These are phyloP conservation scores for Drosophila suzukii DNA, from an alignment of 1,140 invertebrate genomes.

Conservation along the genomic window DNA sequence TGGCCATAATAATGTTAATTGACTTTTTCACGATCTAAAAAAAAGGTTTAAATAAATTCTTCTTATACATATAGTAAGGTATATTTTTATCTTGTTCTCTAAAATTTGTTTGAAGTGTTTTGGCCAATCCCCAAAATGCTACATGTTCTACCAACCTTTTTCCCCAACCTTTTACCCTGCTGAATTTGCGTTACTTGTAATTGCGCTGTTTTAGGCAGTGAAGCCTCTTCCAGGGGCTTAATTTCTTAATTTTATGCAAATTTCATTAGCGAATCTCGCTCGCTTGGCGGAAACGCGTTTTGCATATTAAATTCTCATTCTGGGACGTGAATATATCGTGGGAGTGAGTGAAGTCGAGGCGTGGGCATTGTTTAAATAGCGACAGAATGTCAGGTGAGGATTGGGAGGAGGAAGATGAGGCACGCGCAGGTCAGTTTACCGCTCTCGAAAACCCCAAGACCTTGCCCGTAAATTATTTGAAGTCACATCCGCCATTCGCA, in stretches of 20 bases:
- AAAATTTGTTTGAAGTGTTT: neutral
- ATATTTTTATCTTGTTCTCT: neutral
- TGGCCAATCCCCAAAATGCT: slow-evolving; percentile 11
- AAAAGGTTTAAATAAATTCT: neutral
- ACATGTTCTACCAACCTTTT: slow-evolving; percentile 10
- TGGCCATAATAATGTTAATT: too few relatives aligned
- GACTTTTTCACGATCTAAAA: too few relatives aligned
- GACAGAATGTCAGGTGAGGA: slow-evolving; percentile 15
- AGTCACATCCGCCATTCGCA: slow-evolving; percentile 28
- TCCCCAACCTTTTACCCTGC: neutral
- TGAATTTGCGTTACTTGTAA: slow-evolving; percentile 23
- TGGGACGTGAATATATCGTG: slow-evolving; percentile 61
- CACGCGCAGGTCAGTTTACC: slow-evolving; percentile 36
- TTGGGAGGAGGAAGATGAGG: neutral
- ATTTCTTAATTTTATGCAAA: slow-evolving; percentile 69
- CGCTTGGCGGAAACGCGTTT: slow-evolving; percentile 63
- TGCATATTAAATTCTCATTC: slow-evolving; percentile 66
- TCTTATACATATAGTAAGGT: neutral
- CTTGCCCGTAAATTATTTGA: slow-evolving; percentile 32
- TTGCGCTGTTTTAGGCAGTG: slow-evolving; percentile 29
- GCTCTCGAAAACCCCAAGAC: slow-evolving; percentile 12
- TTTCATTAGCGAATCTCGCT: slow-evolving; percentile 55
- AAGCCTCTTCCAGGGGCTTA: slow-evolving; percentile 26
- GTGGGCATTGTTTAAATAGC: slow-evolving; percentile 33
- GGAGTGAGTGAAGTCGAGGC: slow-evolving; percentile 30